Evolutionary conservation across 2,888 invertebrate species (phyloP), one percentile per base, ranked within the genome.

Genomic region (Noctua janthina): DNA sequence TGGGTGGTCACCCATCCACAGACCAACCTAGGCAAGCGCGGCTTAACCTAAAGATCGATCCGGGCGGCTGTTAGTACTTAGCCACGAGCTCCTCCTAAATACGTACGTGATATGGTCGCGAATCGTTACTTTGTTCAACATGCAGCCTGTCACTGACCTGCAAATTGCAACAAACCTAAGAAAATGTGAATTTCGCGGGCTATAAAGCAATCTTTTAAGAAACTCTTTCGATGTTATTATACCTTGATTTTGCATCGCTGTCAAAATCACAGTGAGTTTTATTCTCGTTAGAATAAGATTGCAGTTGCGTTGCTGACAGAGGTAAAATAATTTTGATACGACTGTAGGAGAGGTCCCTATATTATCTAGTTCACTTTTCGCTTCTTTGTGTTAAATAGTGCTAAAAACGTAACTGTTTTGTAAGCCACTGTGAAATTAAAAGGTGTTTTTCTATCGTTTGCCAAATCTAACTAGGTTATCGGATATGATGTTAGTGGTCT

Each of bases 401-500:
- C 54, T 17, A 15, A 17, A 51, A 23, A 35, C 15, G 8, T 46
- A 46, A 46, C 20, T 20, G 15, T 79, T 80, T 73, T 76, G 84
- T 35, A 86, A 86, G 62, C 51, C 56, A 73, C n/a, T 72, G 70
- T 70, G 78, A 84, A 51, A 20, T 79, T 66, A 73, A 70, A 70
- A 76, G 66, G 39, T 70, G 20, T 70, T 76, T 71, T 70, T 70
- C 70, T 68, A 71, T 78, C 75, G 29, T 11, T 59, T 51, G 20
- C n/a, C 46, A 51, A 78, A 81, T 76, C 82, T 85, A 88, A 74
- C 82, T 88, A 77, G 87, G 88, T 79, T 86, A 88, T 80, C 81
- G 89, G 89, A 89, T 77, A 75, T 78, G 71, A 85, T 70, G 72
- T 75, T 51, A 69, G 64, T 78, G 11, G 15, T 72, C 80, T 71